Percentiles rank a stretch among this genome's conserved stretches.
phyloP scores from a whole-genome alignment of 2,888 invertebrate genomes.

The Acanthosepion lycidas region DNA sequence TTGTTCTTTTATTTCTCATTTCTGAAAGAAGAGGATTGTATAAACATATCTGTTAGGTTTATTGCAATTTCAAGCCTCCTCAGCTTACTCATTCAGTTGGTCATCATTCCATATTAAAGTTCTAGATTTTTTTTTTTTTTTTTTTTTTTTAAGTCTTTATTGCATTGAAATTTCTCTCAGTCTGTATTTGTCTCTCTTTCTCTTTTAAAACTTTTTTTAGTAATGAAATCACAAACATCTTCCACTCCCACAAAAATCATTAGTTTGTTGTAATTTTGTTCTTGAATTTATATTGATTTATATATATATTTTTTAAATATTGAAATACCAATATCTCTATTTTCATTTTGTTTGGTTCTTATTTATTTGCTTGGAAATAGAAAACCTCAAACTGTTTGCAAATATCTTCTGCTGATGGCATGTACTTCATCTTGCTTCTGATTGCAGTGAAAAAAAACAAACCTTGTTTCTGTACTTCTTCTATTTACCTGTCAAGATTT shows the following conservation, averaged over 20 bases:
- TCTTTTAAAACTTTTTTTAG: background rate
- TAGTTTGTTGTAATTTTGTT: background rate
- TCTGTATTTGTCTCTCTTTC: background rate
- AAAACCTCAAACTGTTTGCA: background rate
- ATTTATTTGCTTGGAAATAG: background rate
- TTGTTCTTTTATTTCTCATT: background rate
- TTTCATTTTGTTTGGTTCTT: background rate
- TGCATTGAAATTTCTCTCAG: background rate
- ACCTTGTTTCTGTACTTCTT: too few species aligned
- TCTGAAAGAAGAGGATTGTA: background rate
- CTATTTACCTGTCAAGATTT: too few species aligned
- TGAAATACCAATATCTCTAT: background rate
- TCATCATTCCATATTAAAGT: background rate
- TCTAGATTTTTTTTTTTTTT: background rate
- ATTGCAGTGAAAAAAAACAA: background rate
- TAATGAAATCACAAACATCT: background rate
- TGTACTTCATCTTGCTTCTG: background rate
- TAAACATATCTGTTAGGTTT: background rate
- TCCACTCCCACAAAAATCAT: background rate
- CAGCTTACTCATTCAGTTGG: background rate
- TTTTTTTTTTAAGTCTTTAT: background rate
- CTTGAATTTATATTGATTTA: background rate
- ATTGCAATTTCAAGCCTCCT: slow-evolving; percentile 9
- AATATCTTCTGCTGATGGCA: background rate
- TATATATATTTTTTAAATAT: background rate